Conservation (phyloP, 2,888 invertebrate genomes). For the Mesorhabditis spiculigera region DNA sequence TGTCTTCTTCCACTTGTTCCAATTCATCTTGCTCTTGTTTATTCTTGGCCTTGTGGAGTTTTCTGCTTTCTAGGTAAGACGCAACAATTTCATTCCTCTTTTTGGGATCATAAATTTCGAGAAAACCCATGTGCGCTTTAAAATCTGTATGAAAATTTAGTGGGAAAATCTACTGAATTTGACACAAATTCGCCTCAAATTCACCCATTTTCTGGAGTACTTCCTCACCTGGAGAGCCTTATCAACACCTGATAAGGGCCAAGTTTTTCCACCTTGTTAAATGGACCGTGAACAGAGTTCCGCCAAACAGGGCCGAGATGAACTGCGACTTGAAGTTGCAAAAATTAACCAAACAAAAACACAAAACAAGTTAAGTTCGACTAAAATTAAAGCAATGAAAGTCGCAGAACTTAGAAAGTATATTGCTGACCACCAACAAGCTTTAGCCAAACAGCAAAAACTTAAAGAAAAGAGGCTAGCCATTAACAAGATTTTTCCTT, state of each 20-base stretch:
- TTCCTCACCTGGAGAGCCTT: constrained; percentile 12
- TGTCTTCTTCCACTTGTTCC: constrained; percentile 32
- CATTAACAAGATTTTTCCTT: constrained; percentile 21
- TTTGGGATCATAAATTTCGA: constrained; percentile 32
- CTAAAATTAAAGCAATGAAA: constrained; percentile 9
- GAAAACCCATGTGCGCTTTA: constrained; percentile 23
- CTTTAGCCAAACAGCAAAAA: neutral
- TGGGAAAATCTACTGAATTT: no score
- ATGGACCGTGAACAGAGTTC: constrained; percentile 18
- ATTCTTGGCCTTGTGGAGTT: constrained; percentile 28
- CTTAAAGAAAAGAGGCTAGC: neutral
- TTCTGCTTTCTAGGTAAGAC: constrained; percentile 23
- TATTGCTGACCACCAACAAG: constrained; percentile 9
- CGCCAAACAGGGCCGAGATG: constrained; percentile 22
- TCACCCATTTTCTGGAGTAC: constrained; percentile 21
- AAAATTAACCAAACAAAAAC: constrained; percentile 12
- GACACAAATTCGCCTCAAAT: no score
- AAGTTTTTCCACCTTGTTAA: constrained; percentile 17
- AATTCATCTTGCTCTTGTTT: no score
- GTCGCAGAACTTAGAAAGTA: constrained; percentile 9
- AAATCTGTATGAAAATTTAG: no score
- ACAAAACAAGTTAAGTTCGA: neutral
- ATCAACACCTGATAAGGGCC: constrained; percentile 17
- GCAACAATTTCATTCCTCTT: constrained; percentile 28
- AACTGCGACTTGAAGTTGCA: constrained; percentile 21